phyloP scores from a whole-genome alignment of 2,797 vertebrate genomes.

The Siniperca undulata region DNA sequence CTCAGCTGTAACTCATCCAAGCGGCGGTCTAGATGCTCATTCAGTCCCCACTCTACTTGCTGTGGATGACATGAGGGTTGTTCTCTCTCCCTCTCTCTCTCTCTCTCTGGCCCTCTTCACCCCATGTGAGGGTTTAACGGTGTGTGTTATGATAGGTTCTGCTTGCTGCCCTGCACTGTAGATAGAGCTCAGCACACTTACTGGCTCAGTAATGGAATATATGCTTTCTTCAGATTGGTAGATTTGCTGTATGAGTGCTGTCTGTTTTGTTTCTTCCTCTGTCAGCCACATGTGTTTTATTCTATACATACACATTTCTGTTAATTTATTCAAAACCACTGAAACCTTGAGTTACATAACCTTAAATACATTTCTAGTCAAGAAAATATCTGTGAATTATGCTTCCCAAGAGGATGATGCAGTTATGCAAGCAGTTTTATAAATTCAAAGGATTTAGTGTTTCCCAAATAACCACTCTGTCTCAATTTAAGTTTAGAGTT shows the following conservation, averaged over 20 bases:
- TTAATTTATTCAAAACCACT: slow-evolving; percentile 38
- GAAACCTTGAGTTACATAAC: slow-evolving; percentile 43
- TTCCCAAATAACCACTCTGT: slow-evolving; percentile 48
- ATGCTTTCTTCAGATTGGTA: slow-evolving; percentile 34
- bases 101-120: slow-evolving; percentile 25
- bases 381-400: slow-evolving; percentile 46
- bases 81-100: slow-evolving; percentile 15
- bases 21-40: slow-evolving; percentile 45
- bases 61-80: slow-evolving; percentile 39
- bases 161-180: slow-evolving; percentile 42
- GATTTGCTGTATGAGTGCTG: slow-evolving; percentile 10
- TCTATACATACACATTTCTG: background rate
- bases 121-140: slow-evolving; percentile 53
- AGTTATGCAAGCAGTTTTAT: slow-evolving; percentile 48
- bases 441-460: slow-evolving; percentile 55
- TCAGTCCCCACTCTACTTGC: slow-evolving; percentile 42
- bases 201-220: slow-evolving; percentile 56
- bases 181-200: slow-evolving; percentile 54
- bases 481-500: slow-evolving; percentile 39
- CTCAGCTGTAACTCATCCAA: slow-evolving; percentile 61
- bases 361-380: slow-evolving; percentile 31
- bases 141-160: slow-evolving; percentile 51
- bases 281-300: slow-evolving; percentile 1
- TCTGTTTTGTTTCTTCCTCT: slow-evolving; percentile 21
- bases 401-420: slow-evolving; percentile 40